Evolutionary conservation across 1,140 invertebrate species (phyloP).

Genomic region (Pachyrhynchus sulphureomaculatus): DNA sequence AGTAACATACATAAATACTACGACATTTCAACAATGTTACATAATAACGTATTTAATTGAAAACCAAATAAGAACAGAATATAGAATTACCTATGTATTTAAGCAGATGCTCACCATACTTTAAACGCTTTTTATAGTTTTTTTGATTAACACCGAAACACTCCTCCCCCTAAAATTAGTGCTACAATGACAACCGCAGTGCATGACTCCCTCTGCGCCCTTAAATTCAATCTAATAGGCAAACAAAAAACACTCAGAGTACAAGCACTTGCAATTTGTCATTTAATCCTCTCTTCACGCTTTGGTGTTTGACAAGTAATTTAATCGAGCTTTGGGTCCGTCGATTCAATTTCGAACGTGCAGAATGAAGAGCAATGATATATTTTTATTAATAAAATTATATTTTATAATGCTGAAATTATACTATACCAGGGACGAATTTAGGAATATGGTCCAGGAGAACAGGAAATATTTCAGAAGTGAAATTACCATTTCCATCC

Average conservation of each 20-base stretch:
- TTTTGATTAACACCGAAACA: slow-evolving; percentile 9
- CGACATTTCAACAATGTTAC: too few species aligned
- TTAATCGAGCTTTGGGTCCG: slow-evolving; percentile 24
- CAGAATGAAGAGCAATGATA: too few species aligned
- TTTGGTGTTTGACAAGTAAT: slow-evolving; percentile 43
- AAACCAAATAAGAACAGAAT: too few species aligned
- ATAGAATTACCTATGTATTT: too few species aligned
- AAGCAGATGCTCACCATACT: slow-evolving; percentile 15
- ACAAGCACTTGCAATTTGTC: slow-evolving; percentile 42
- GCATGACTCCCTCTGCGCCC: slow-evolving; percentile 20
- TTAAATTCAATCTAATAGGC: slow-evolving; percentile 23
- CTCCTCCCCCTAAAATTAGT: slow-evolving; percentile 18
- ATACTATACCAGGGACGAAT: too few species aligned
- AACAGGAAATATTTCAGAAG: too few species aligned
- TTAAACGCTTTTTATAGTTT: slow-evolving; percentile 2
- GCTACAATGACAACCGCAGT: slow-evolving; percentile 31
- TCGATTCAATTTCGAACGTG: slow-evolving; percentile 7
- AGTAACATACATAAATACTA: too few species aligned
- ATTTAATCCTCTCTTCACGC: slow-evolving; percentile 45
- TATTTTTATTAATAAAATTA: too few species aligned
- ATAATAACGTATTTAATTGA: too few species aligned
- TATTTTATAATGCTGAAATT: too few species aligned
- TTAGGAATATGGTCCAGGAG: too few species aligned
- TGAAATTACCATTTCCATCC: too few species aligned
- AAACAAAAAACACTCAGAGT: slow-evolving; percentile 43